Evolutionary conservation across 2,113 vertebrate species (phyloP).

Genomic region (Xenopus laevis): DNA sequence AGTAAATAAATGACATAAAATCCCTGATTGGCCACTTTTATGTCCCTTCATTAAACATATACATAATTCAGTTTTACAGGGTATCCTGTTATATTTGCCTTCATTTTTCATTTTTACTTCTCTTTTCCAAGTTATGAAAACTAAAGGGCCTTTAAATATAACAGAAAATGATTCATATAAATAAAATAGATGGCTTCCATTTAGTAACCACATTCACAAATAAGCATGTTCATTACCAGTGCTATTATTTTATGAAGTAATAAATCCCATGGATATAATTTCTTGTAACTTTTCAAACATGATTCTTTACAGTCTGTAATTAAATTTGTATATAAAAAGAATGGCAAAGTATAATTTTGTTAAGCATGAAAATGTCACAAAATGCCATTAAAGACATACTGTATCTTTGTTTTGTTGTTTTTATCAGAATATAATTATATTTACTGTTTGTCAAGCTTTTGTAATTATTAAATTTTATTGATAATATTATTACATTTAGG

Average conservation of each 20-base stretch:
- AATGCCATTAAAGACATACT: conserved; percentile 10
- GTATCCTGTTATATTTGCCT: too few relatives aligned
- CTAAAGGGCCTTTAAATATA: conserved; percentile 15
- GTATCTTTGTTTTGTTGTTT: conserved; percentile 25
- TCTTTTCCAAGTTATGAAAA: too few relatives aligned
- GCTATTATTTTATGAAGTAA: conserved; percentile 37
- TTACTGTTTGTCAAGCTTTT: neutral
- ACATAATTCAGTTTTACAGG: too few relatives aligned
- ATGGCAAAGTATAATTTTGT: conserved; percentile 37
- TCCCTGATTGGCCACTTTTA: too few relatives aligned
- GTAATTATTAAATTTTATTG: neutral
- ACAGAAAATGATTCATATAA: conserved; percentile 28
- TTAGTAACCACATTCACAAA: conserved; percentile 33
- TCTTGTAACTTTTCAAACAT: conserved; percentile 35
- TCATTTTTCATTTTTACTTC: too few relatives aligned
- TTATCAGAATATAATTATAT: conserved; percentile 13
- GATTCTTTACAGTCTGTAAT: conserved; percentile 37
- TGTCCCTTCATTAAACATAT: too few relatives aligned
- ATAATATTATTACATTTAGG: neutral
- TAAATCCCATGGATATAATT: conserved; percentile 37
- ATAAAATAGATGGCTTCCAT: conserved; percentile 30
- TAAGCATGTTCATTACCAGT: conserved; percentile 31
- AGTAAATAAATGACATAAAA: too few relatives aligned
- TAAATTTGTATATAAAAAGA: conserved; percentile 35
- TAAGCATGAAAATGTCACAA: conserved; percentile 38